A percentile compares a stretch with the other conserved stretches of the same genome.
phyloP scores from a whole-genome alignment of 1,140 invertebrate genomes.

The Antheraea mylitta region DNA sequence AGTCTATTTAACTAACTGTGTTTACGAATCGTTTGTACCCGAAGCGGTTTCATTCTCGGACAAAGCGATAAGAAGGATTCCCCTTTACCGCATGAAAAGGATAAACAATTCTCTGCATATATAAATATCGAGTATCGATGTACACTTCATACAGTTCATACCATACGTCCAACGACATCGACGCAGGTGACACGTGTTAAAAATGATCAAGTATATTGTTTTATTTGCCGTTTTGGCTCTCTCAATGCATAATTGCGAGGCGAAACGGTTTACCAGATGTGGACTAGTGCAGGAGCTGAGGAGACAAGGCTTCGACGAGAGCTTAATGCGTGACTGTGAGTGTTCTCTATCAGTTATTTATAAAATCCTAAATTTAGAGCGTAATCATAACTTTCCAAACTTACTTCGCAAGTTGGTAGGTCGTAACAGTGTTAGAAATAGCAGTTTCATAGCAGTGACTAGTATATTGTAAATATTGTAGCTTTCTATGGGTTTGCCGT shows the following conservation, averaged over 20 bases:
- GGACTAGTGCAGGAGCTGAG: slow-evolving; percentile 42
- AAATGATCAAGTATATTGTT: background rate
- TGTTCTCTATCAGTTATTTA: slow-evolving; percentile 12
- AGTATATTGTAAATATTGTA: no score
- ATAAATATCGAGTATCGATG: slow-evolving; percentile 1
- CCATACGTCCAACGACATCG: background rate
- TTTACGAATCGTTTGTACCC: background rate
- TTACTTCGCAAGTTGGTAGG: no score
- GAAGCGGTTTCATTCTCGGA: background rate
- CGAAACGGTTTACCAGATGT: slow-evolving; percentile 42
- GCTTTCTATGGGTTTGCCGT: no score
- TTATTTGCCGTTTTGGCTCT: slow-evolving; percentile 6
- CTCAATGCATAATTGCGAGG: slow-evolving; percentile 17
- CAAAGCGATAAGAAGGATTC: slow-evolving; percentile 14
- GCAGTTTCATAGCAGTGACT: no score
- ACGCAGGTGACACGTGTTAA: background rate
- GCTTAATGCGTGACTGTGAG: slow-evolving; percentile 49
- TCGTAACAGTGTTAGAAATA: no score
- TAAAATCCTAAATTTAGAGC: no score
- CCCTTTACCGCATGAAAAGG: slow-evolving; percentile 7
- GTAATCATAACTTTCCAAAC: no score
- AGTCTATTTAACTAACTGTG: no score
- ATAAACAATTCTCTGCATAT: slow-evolving; percentile 2
- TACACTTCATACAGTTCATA: no score
- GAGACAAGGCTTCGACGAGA: slow-evolving; percentile 48